Evolutionary conservation across 2,113 vertebrate genomes (phyloP), one percentile per base, ranked within the genome.

Genomic region (Microtus montanus): DNA sequence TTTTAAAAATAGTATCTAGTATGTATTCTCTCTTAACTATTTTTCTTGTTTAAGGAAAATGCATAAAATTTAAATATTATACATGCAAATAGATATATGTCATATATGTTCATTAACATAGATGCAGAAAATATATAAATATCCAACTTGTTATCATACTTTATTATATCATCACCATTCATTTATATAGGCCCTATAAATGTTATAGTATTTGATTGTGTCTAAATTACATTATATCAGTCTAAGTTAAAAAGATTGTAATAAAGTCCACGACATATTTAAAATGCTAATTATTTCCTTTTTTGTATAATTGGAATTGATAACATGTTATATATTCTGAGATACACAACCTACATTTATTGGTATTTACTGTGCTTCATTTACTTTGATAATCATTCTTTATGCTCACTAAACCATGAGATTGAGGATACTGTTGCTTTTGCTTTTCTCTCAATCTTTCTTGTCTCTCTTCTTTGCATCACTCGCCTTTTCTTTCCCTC

Each of bases 271-370:
- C 30, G 41, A 63, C 44, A 35, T 74, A 58, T 83, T 93, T 38
- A 61, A 92, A 95, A 49, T 93, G 7, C 7, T 93, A n/a, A 89
- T 77, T 74, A 44, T 79, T 88, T 52, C 73, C 63, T n/a, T 5
- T 7, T 24, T 84, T 89, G 41, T 8, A 35, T 89, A 93, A 58
- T 77, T 95, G 19, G 28, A 92, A 15, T 17, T 33, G 5, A 3
- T 54, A 33, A 30, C 19, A 9, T 91, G 2, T 58, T 94, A 20
- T 87, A 47, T 70, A 54, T 80, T 15, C 19, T 41, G 14, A n/a
- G 33, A 11, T 30, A 80, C 33, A 58, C 28, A 63, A 91, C 30
- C 70, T 54, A 49, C 4, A 71, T 70, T 68, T 70, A 75, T 58
- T 89, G 17, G 66, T 86, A 96, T 11, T 49, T 87, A n/a, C 2